Conservation (phyloP, 2,113 vertebrate species). For the Barnardius zonarius region DNA sequence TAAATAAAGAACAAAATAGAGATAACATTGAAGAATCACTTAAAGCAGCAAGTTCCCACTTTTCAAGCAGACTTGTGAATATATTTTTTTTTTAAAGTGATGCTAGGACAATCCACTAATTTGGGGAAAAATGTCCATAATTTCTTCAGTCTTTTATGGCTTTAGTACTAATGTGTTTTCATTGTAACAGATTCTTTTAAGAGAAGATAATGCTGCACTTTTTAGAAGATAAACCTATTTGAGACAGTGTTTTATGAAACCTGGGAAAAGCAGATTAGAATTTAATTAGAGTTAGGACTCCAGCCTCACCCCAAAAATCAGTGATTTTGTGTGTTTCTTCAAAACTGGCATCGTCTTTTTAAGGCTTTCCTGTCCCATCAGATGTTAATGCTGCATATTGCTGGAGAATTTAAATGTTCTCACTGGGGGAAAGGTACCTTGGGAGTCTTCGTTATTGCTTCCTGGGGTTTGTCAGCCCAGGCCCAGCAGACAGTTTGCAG, state of each 20-base stretch:
- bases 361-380: background rate
- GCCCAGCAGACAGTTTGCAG: background rate
- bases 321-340: background rate
- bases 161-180: background rate
- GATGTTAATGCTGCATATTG: background rate
- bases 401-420: background rate
- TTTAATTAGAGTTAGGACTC: conserved; percentile 24
- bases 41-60: background rate
- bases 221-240: conserved; percentile 19
- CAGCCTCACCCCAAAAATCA: background rate
- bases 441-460: background rate
- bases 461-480: background rate
- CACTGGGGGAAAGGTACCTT: background rate
- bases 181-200: conserved; percentile 24
- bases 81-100: background rate
- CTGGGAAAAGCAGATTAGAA: background rate
- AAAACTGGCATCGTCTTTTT: background rate
- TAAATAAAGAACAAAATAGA: conserved; percentile 41
- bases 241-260: conserved; percentile 29
- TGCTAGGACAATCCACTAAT: background rate
- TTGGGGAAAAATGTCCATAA: background rate
- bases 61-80: background rate
- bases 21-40: background rate
- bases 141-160: background rate
- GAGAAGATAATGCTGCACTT: background rate